phyloP scores from a whole-genome alignment of 2,888 invertebrate genomes.

The Tachina lurida region DNA sequence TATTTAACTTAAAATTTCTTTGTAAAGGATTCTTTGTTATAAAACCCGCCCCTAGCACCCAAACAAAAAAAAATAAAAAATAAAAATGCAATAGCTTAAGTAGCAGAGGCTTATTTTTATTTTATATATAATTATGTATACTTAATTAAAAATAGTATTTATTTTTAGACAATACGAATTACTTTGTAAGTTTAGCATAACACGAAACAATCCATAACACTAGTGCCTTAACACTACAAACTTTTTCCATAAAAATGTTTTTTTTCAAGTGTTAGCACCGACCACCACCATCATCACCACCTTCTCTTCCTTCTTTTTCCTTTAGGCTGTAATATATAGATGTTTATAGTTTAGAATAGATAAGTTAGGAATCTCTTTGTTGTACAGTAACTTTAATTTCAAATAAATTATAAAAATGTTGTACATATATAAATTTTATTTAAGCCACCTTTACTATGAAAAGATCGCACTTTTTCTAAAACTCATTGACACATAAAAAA shows the following conservation, averaged over 20 bases:
- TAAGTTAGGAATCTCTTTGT: constrained; percentile 50
- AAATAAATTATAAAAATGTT: constrained; percentile 48
- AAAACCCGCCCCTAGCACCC: background rate
- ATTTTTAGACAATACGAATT: constrained; percentile 35
- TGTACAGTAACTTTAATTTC: constrained; percentile 60
- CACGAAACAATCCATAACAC: constrained; percentile 1
- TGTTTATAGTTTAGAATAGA: constrained; percentile 15
- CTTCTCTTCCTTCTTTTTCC: background rate
- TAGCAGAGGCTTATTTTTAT: constrained; percentile 67
- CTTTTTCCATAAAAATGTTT: background rate
- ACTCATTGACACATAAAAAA: constrained; percentile 58
- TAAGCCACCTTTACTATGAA: constrained; percentile 9
- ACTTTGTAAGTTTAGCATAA: constrained; percentile 19
- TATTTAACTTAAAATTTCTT: background rate
- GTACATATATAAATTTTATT: constrained; percentile 60
- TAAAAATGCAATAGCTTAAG: constrained; percentile 69
- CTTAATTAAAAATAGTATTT: constrained; percentile 46
- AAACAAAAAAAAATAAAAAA: constrained; percentile 4
- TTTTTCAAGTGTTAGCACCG: constrained; percentile 23
- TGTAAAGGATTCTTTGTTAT: constrained; percentile 5
- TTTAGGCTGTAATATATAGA: background rate
- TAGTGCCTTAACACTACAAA: constrained; percentile 45
- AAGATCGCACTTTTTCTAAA: constrained; percentile 6
- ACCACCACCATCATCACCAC: constrained; percentile 3
- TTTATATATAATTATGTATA: constrained; percentile 6